Conservation (phyloP, 2,888 invertebrate genomes). For the Eristalis intricaria region DNA sequence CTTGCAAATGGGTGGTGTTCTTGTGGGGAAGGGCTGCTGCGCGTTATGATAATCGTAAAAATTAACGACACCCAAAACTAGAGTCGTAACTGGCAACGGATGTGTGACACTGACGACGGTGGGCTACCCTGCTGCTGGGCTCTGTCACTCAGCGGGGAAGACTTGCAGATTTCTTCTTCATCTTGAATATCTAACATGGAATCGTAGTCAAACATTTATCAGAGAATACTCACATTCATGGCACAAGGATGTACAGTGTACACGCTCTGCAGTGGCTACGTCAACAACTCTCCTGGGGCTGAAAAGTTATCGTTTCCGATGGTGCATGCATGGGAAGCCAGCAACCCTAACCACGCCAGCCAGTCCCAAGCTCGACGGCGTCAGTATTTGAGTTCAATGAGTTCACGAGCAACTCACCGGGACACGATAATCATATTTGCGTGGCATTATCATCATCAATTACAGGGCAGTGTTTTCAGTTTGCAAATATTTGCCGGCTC, state of each 20-base stretch:
- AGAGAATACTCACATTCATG: slow-evolving; percentile 39
- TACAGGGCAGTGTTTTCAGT: slow-evolving; percentile 59
- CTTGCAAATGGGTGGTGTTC: slow-evolving; percentile 26
- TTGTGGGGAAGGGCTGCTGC: slow-evolving; percentile 29
- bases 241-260: neutral
- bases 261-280: neutral
- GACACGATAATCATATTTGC: slow-evolving; percentile 65
- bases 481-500: slow-evolving; percentile 63
- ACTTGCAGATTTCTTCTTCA: slow-evolving; percentile 42
- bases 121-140: slow-evolving; percentile 43
- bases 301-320: neutral
- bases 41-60: slow-evolving; percentile 70
- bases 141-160: slow-evolving; percentile 41
- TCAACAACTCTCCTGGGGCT: neutral
- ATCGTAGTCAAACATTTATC: slow-evolving; percentile 62
- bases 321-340: neutral
- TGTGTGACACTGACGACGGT: slow-evolving; percentile 49
- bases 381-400: slow-evolving; percentile 39
- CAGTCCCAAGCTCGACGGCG: neutral
- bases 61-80: slow-evolving; percentile 70
- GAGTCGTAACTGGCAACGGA: slow-evolving; percentile 43
- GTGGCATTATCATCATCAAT: slow-evolving; percentile 60
- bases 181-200: slow-evolving; percentile 44
- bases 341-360: neutral
- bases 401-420: slow-evolving; percentile 8